phyloP scores from a whole-genome alignment of 2,888 invertebrate genomes.

The Girardia tigrina region DNA sequence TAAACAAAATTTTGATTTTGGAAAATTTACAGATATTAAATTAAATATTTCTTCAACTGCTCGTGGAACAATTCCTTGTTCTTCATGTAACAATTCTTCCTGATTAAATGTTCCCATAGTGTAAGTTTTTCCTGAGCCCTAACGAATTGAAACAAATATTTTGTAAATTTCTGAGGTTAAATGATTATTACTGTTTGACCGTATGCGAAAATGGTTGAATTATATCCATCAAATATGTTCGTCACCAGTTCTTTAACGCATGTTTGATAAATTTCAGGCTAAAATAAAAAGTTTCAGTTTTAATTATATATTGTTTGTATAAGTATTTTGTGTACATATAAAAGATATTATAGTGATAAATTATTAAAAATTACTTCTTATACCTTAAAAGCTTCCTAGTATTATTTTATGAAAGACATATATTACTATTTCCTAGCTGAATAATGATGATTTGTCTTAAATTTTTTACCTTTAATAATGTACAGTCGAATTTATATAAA shows the following conservation, averaged over 20 bases:
- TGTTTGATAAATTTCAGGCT: conserved; percentile 53
- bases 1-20: not conserved
- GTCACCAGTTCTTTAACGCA: conserved; percentile 47
- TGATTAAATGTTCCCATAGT: conserved; percentile 63
- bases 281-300: conserved; percentile 56
- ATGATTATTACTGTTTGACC: conserved; percentile 62
- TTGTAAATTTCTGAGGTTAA: not conserved
- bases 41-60: conserved; percentile 66
- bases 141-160: not conserved
- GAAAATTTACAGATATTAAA: conserved; percentile 41
- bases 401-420: too few relatives aligned
- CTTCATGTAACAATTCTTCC: conserved; percentile 42
- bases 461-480: too few relatives aligned
- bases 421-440: too few relatives aligned
- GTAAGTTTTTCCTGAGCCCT: conserved; percentile 78
- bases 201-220: conserved; percentile 83
- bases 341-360: too few relatives aligned
- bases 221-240: conserved; percentile 60
- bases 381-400: too few relatives aligned
- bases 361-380: too few relatives aligned
- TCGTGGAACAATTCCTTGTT: conserved; percentile 70
- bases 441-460: too few relatives aligned
- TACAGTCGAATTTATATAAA: too few relatives aligned
- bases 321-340: too few relatives aligned
- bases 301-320: too few relatives aligned